These are phyloP conservation scores for Drosophila pseudoananassae DNA, from an alignment of 1,140 invertebrate species.

Conservation along the genomic window DNA sequence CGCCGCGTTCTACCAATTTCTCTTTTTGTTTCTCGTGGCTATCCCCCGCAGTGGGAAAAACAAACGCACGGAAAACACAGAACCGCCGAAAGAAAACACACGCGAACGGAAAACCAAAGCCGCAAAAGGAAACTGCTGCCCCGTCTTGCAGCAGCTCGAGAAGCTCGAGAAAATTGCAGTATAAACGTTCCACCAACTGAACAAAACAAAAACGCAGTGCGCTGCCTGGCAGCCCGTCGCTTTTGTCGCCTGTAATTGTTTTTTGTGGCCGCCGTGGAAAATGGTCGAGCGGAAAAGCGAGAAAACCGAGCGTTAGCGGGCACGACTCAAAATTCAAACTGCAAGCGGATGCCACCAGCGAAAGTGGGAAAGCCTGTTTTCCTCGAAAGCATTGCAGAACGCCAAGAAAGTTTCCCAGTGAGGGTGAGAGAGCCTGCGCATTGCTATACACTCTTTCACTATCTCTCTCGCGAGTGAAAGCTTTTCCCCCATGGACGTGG, in stretches of 20 bases:
- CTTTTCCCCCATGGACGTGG: constrained; percentile 3
- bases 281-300: constrained; percentile 65
- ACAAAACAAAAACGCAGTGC: constrained; percentile 56
- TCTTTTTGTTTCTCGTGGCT: constrained; percentile 57
- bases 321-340: constrained; percentile 73
- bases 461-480: not conserved
- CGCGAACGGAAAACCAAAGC: constrained; percentile 43
- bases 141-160: constrained; percentile 42
- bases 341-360: constrained; percentile 58
- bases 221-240: constrained; percentile 51
- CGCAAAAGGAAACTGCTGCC: constrained; percentile 36
- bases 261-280: constrained; percentile 48
- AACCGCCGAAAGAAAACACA: constrained; percentile 44
- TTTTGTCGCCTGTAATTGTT: constrained; percentile 64
- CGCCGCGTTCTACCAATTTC: constrained; percentile 47
- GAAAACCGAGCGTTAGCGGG: constrained; percentile 70
- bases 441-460: constrained; percentile 1
- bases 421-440: constrained; percentile 48
- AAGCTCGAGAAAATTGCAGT: constrained; percentile 32
- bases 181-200: constrained; percentile 19
- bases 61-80: constrained; percentile 24
- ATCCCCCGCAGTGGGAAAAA: constrained; percentile 19
- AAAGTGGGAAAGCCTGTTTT: constrained; percentile 57
- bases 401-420: constrained; percentile 5
- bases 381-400: constrained; percentile 9